Evolutionary conservation across 2,888 invertebrate species (phyloP).

Genomic region (Scaptomyza tumidula): DNA sequence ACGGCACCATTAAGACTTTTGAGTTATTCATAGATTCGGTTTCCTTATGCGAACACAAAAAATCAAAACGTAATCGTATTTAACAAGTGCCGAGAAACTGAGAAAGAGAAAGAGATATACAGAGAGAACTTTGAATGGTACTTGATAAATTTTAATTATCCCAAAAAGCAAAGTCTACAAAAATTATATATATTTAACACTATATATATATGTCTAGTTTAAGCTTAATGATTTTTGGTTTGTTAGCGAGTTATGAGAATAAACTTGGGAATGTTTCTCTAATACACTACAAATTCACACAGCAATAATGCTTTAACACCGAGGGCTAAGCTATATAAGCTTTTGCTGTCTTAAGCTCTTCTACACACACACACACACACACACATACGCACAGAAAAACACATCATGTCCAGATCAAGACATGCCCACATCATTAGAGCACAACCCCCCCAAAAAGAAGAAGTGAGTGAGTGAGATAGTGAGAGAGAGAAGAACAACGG

Average conservation of each 20-base stretch:
- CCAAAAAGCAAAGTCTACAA: background rate
- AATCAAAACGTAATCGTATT: constrained; percentile 6
- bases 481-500: constrained; percentile 7
- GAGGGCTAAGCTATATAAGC: constrained; percentile 27
- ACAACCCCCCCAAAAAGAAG: too few species aligned
- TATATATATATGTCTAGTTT: too few species aligned
- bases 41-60: constrained; percentile 32
- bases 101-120: background rate
- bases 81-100: constrained; percentile 1
- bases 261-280: constrained; percentile 9
- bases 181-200: background rate
- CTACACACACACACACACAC: background rate
- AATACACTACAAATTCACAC: constrained; percentile 1
- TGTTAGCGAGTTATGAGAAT: background rate
- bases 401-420: constrained; percentile 64
- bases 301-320: constrained; percentile 13
- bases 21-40: constrained; percentile 40
- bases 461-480: background rate
- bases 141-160: constrained; percentile 18
- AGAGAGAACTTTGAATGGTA: background rate
- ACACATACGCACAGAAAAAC: background rate
- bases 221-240: background rate
- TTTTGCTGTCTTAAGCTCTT: constrained; percentile 28
- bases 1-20: background rate
- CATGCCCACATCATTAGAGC: constrained; percentile 64